phyloP scores from a whole-genome alignment of 2,888 invertebrate species.

The Chaetogeoica ovagalla region DNA sequence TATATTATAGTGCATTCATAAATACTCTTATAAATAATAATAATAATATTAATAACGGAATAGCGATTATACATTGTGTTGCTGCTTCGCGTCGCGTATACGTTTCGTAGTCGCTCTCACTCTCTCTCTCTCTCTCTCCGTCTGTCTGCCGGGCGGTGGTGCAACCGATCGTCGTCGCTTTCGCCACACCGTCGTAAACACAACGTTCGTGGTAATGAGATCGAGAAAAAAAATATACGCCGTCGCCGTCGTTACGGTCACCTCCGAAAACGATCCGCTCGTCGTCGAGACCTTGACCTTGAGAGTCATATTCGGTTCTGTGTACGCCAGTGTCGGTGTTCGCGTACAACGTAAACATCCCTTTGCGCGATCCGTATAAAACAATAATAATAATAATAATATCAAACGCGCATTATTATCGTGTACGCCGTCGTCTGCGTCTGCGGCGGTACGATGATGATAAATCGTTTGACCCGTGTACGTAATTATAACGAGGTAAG shows the following conservation, averaged over 20 bases:
- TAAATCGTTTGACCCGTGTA: too few species aligned
- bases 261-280: conserved; percentile 16
- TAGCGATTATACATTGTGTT: too few species aligned
- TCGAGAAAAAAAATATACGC: background rate
- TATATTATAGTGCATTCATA: too few species aligned
- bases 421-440: background rate
- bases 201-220: background rate
- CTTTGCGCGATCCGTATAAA: background rate
- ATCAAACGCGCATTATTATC: background rate
- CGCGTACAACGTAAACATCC: conserved; percentile 19
- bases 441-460: too few species aligned
- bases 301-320: conserved; percentile 40
- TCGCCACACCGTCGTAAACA: background rate
- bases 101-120: background rate
- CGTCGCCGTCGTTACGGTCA: background rate
- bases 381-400: background rate
- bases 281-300: conserved; percentile 46
- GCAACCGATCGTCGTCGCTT: background rate
- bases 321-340: conserved; percentile 25
- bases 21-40: too few species aligned
- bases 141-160: background rate
- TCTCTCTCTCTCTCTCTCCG: background rate
- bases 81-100: too few species aligned
- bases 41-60: too few species aligned
- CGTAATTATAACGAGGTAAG: too few species aligned